phyloP scores from a whole-genome alignment of 2,888 invertebrate species.

The Quadroppia sp. region DNA sequence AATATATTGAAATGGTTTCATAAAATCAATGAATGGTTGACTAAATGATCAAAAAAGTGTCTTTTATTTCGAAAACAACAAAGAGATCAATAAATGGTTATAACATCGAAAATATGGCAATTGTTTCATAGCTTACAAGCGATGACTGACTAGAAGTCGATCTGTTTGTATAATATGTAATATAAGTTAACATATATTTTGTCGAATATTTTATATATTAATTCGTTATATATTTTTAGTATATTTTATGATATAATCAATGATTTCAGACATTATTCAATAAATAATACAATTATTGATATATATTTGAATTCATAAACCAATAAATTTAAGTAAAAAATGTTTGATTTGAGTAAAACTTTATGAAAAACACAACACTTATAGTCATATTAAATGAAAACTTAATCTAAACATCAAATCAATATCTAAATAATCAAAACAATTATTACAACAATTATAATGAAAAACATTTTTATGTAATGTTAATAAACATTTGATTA shows the following conservation, averaged over 20 bases:
- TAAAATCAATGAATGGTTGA: not conserved
- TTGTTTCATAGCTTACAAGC: slow-evolving; percentile 11
- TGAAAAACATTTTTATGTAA: slow-evolving; percentile 1
- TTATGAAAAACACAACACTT: no score
- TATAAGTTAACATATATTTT: not conserved
- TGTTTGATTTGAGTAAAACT: no score
- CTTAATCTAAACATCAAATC: not conserved
- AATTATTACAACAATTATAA: not conserved
- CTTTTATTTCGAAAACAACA: not conserved
- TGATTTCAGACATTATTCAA: no score
- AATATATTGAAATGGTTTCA: no score
- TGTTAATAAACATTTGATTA: not conserved
- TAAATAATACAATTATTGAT: no score
- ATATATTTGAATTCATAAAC: no score
- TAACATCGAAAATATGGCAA: slow-evolving; percentile 30
- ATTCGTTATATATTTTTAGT: not conserved
- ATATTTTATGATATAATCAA: not conserved
- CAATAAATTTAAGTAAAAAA: no score
- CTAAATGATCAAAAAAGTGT: not conserved
- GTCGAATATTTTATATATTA: not conserved
- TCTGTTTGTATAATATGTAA: not conserved
- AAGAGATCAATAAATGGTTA: slow-evolving; percentile 14
- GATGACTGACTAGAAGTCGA: slow-evolving; percentile 23
- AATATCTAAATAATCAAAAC: not conserved
- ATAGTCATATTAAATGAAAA: not conserved